These are phyloP conservation scores for Brachionus plicatilis DNA, from an alignment of 1,140 invertebrate species.

Conservation along the genomic window DNA sequence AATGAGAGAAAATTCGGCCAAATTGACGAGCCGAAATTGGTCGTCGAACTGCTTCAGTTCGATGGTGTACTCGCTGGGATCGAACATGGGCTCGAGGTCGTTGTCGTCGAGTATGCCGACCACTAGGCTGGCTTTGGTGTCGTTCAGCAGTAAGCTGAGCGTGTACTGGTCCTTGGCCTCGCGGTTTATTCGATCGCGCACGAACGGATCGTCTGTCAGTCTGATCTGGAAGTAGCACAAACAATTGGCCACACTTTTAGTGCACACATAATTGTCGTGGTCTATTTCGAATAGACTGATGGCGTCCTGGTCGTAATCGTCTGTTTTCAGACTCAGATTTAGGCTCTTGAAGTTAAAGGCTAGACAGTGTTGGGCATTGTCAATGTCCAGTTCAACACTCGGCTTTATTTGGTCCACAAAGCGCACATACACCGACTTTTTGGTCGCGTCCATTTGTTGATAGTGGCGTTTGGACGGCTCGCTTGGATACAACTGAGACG, in stretches of 20 bases:
- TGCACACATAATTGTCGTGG: neutral
- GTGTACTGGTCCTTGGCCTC: slow-evolving; percentile 7
- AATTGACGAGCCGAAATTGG: neutral
- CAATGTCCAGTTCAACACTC: neutral
- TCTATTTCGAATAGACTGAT: slow-evolving; percentile 13
- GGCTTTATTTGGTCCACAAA: slow-evolving; percentile 20
- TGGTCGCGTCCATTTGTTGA: neutral
- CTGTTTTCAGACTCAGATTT: neutral
- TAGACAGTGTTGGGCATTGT: neutral
- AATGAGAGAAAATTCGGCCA: neutral
- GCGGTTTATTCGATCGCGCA: neutral
- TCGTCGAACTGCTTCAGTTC: neutral
- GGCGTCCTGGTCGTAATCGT: slow-evolving; percentile 6
- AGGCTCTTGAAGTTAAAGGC: neutral
- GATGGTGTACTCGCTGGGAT: slow-evolving; percentile 19
- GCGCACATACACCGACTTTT: slow-evolving; percentile 22
- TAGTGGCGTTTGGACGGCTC: neutral
- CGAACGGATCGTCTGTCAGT: neutral
- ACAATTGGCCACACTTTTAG: neutral
- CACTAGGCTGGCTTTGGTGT: neutral
- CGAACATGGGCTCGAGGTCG: slow-evolving; percentile 37
- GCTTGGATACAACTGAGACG: neutral
- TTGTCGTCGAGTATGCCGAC: slow-evolving; percentile 21
- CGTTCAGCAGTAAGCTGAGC: neutral
- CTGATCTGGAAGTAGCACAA: slow-evolving; percentile 24